Evolutionary conservation across 2,797 vertebrate species (phyloP), one percentile per base, ranked within the genome.

Genomic region (Melanotaenia boesemani): DNA sequence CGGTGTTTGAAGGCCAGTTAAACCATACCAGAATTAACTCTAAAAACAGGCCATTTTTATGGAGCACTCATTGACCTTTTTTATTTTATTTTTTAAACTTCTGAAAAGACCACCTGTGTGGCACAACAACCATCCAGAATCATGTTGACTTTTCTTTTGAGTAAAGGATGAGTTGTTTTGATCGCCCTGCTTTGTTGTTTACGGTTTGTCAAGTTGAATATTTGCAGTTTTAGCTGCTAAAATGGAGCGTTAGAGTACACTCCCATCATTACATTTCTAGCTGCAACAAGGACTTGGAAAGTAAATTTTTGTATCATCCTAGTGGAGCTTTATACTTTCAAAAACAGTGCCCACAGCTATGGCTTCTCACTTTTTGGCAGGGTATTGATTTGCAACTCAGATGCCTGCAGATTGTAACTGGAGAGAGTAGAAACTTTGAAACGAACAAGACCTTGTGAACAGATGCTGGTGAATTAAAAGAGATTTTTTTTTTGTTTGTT

Each of bases 241-340:
- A 20, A 24, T 37, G 52, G n/a, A 24, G 30, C 16, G 13, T 65
- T 37, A 28, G 32, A 54, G 72, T 30, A 41, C 7, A 37, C 16
- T 0, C 26, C 2, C 26, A 41, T 75, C 34, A 39, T 77, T 56
- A 75, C 58, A 71, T 63, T 63, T 71, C 30, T 69, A 73, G 62
- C 78, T 71, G 34, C 54, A 72, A 41, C 34, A 58, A 50, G 60
- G 34, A 63, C 52, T 67, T 81, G 54, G 66, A 63, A 30, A 46
- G 52, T 56, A 67, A 63, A 13, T 20, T 41, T n/a, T 28, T 28
- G 26, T 28, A 28, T 69, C 24, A 8, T 59, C 58, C 62, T 58
- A 5, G 2, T 70, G n/a, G 22, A 50, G 34, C 28, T 63, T 59
- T 52, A 22, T 20, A 26, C 60, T 72, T 70, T 63, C 30, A 41